phyloP scores from a whole-genome alignment of 1,140 invertebrate genomes.

The Ips typographus region DNA sequence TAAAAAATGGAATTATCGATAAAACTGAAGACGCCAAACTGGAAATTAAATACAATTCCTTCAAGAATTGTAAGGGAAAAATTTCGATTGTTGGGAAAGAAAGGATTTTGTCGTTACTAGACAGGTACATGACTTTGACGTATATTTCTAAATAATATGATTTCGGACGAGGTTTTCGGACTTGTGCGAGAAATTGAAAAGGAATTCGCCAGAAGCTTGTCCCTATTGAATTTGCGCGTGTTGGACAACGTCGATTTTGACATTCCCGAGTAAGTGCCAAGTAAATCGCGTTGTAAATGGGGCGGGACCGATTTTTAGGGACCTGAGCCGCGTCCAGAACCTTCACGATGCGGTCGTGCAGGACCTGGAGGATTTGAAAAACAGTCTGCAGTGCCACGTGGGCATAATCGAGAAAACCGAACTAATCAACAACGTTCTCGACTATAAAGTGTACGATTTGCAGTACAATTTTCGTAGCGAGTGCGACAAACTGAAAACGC shows the following conservation, averaged over 20 bases:
- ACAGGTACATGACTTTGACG: slow-evolving; percentile 14
- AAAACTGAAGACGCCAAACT: slow-evolving; percentile 16
- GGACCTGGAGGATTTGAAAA: slow-evolving; percentile 26
- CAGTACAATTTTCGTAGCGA: slow-evolving; percentile 31
- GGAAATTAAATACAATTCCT: neutral
- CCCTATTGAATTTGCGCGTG: slow-evolving; percentile 13
- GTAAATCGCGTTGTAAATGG: neutral
- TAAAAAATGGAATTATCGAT: slow-evolving; percentile 15
- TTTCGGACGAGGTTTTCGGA: slow-evolving; percentile 10
- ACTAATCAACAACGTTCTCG: slow-evolving; percentile 34
- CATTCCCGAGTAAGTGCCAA: slow-evolving; percentile 22
- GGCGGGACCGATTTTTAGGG: slow-evolving; percentile 26
- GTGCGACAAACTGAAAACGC: slow-evolving; percentile 27
- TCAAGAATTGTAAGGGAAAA: neutral
- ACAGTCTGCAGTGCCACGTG: slow-evolving; percentile 20
- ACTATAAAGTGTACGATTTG: slow-evolving; percentile 40
- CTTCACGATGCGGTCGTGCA: slow-evolving; percentile 24
- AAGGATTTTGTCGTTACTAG: slow-evolving; percentile 17
- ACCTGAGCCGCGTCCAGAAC: slow-evolving; percentile 34
- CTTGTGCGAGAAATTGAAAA: slow-evolving; percentile 22
- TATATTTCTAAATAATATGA: neutral
- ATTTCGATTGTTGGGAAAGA: slow-evolving; percentile 18
- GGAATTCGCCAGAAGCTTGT: slow-evolving; percentile 19
- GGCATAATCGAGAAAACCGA: slow-evolving; percentile 36
- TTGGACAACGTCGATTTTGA: slow-evolving; percentile 20